Evolutionary conservation across 1,140 invertebrate genomes (phyloP).

Genomic region (Zaprionus taronus): DNA sequence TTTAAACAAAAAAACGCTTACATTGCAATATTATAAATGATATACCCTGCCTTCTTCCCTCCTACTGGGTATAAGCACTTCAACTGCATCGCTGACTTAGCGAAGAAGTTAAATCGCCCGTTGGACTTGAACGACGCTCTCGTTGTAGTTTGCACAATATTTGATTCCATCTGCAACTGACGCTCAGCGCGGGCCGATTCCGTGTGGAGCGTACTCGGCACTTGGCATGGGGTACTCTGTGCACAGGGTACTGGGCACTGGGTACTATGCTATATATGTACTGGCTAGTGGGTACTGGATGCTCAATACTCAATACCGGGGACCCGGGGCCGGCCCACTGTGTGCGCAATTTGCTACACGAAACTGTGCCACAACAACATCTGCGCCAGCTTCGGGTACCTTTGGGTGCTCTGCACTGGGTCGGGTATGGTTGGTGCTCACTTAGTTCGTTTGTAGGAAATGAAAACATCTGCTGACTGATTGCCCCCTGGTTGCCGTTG

Average conservation of each 20-base stretch:
- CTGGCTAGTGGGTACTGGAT: conserved; percentile 10
- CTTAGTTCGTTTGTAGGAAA: conserved; percentile 71
- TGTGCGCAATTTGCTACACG: conserved; percentile 81
- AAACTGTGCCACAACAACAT: conserved; percentile 73
- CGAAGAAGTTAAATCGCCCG: conserved; percentile 54
- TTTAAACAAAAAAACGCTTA: no score
- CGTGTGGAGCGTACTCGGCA: background rate
- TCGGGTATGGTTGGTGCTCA: conserved; percentile 41
- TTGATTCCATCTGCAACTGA: conserved; percentile 75
- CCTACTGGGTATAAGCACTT: conserved; percentile 25
- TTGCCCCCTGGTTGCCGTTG: conserved; percentile 72
- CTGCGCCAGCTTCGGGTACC: conserved; percentile 36
- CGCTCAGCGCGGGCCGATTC: conserved; percentile 2
- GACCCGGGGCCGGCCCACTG: conserved; percentile 66
- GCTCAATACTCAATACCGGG: conserved; percentile 33
- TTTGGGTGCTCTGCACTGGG: conserved; percentile 49
- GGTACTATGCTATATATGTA: background rate
- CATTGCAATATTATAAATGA: background rate
- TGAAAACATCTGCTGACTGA: conserved; percentile 83
- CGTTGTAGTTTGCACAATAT: conserved; percentile 81
- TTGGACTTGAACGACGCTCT: conserved; percentile 73
- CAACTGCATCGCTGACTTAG: conserved; percentile 42
- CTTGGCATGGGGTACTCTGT: background rate
- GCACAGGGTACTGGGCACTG: background rate
- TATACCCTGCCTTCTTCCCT: background rate